Evolutionary conservation across 2,113 vertebrate genomes (phyloP).

Genomic region (Lipotes vexillifer): DNA sequence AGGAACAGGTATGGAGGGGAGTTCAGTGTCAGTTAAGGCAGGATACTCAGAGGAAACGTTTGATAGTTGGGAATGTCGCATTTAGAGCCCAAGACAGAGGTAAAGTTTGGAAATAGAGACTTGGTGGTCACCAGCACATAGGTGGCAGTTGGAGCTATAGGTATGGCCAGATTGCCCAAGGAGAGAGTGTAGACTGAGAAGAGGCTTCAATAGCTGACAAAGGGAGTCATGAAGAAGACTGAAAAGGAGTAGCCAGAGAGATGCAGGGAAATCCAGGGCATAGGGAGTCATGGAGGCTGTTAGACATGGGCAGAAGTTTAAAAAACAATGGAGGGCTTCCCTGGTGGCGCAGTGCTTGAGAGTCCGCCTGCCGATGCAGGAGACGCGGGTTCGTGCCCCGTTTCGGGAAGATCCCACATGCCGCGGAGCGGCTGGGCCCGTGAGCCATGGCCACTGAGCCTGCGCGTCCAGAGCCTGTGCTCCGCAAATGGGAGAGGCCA

Average conservation of each 20-base stretch:
- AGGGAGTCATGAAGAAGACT: not conserved
- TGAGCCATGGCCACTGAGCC: too few species aligned
- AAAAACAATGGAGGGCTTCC: not conserved
- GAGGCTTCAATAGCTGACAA: not conserved
- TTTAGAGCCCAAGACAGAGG: not conserved
- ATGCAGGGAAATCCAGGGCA: not conserved
- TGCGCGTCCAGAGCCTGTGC: too few species aligned
- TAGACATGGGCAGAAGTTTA: not conserved
- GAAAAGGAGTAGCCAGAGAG: not conserved
- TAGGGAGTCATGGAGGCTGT: not conserved
- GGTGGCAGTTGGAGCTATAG: not conserved
- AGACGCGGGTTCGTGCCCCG: too few species aligned
- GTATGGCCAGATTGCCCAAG: not conserved
- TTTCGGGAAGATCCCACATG: too few species aligned
- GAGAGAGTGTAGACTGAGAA: not conserved
- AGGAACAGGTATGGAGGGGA: not conserved
- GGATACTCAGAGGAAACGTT: not conserved
- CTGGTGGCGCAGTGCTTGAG: too few species aligned
- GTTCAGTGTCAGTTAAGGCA: not conserved
- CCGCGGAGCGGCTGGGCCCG: too few species aligned
- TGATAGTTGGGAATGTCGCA: not conserved
- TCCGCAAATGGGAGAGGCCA: too few species aligned
- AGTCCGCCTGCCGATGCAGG: too few species aligned
- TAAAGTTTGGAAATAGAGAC: not conserved
- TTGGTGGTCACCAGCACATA: not conserved